Evolutionary conservation across 2,888 invertebrate species (phyloP), one percentile per base, ranked within the genome.

Genomic region (Drosophila fungiperda): DNA sequence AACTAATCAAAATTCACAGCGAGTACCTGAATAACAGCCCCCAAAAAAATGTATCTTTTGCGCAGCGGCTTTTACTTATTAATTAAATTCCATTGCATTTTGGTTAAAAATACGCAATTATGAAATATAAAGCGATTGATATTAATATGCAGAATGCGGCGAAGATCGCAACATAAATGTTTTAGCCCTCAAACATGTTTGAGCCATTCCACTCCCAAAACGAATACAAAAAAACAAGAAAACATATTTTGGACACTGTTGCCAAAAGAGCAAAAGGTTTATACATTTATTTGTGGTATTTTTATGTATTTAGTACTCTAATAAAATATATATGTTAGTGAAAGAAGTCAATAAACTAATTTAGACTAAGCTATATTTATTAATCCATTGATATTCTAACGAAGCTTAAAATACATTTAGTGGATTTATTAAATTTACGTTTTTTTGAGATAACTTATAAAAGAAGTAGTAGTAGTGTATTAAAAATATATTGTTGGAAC

Each of bases 31-130:
- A 7, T 15, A 53, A 53, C 64, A 45, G n/a, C 49, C 66, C 35
- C 17, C 0, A 5, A 54, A 40, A 60, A 45, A 35, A 60, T 42
- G 52, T 61, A 57, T 15, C 12, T 57, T 35, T 57, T 42, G 32
- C 7, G 9, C 29, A 29, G 42, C 61, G 72, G 67, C 68, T 68
- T 35, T 80, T 73, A 73, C 67, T 73, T 80, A 74, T 70, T 80
- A 75, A 84, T 81, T 78, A 87, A 82, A 82, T 87, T 87, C 82
- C 82, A 87, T 78, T 84, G 84, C 76, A 71, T 84, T 81, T 68
- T 53, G 68, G 59, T 57, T 40, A 81, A 76, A 78, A 78, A 87
- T 78, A 42, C 84, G 77, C 80, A 83, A 87, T 83, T 83, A 88
- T 85, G 70, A 79, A 74, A 70, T 82, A 73, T 80, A 59, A 87